Evolutionary conservation across 2,797 vertebrate species (phyloP).

Genomic region (Bovichtus diacanthus): DNA sequence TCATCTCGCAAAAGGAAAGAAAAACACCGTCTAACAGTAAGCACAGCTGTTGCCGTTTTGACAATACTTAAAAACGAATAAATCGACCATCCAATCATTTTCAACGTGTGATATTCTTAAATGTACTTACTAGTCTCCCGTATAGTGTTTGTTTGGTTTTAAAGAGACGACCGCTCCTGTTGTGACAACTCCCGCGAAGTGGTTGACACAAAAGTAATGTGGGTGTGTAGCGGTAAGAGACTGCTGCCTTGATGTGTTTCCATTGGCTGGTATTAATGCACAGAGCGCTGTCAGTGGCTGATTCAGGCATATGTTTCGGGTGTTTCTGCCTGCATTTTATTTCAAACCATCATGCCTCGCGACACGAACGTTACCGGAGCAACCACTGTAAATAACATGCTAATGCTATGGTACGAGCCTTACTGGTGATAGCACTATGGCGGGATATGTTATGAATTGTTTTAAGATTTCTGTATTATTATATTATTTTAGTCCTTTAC

Average conservation of each 20-base stretch:
- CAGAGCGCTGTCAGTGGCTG: conserved; percentile 69
- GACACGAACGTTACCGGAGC: conserved; percentile 53
- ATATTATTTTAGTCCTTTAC: too few relatives aligned
- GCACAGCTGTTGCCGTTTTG: neutral
- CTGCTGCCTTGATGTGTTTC: conserved; percentile 46
- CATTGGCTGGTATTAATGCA: conserved; percentile 71
- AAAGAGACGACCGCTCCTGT: conserved; percentile 53
- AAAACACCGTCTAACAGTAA: neutral
- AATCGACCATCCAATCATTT: neutral
- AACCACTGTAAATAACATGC: conserved; percentile 69
- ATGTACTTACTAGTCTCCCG: conserved; percentile 64
- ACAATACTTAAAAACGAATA: neutral
- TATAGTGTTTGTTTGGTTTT: conserved; percentile 41
- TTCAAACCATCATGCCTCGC: conserved; percentile 85
- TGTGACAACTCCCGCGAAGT: conserved; percentile 84
- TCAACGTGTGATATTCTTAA: neutral
- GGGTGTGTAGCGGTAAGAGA: conserved; percentile 78
- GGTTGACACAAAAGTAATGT: conserved; percentile 84
- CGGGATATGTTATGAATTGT: too few relatives aligned
- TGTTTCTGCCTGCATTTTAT: conserved; percentile 85
- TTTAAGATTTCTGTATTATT: too few relatives aligned
- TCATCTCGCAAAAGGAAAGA: conserved; percentile 28
- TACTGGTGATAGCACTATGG: too few relatives aligned
- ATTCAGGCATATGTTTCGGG: conserved; percentile 47
- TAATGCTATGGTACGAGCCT: too few relatives aligned